Base-by-base conservation (phyloP, 2,797 vertebrate genomes). In the Arnoldichthys spilopterus region DNA sequence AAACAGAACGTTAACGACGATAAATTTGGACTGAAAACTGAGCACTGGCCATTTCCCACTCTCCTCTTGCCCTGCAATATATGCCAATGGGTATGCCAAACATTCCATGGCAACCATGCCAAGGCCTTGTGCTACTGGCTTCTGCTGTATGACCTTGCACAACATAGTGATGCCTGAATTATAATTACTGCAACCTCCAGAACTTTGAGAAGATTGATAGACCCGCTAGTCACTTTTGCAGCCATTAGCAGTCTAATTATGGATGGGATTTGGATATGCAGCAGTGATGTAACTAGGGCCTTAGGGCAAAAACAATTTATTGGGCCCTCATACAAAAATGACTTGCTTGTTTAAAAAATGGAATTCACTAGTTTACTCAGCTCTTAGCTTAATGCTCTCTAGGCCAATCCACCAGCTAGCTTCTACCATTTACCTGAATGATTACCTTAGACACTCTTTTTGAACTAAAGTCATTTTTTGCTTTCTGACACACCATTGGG, bases 241-340 rank as follows among this genome's bases (percentile, higher is more conserved):
- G 47, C 18, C 61, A 63, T 78, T 69, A 70, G 13, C 58, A 71
- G 45, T 28, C 72, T 81, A 79, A 80, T 73, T 82, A 75, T 49
- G 72, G 63, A 74, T 69, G 6, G 16, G 28, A 58, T 61, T 72
- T 20, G 58, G 74, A 74, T 58, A 63, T 67, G 37, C 26, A 58
- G 32, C 26, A 47, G 43, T 13, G 13, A 2, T 2, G 1, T 51
- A 79, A 77, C 22, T n/a, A 22, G 51, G 5, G 7, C 6, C 24
- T 71, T 53, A 13, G 12, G 13, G 43, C 43, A 47, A 47, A 47
- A 47, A 13, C 13, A 47, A 15, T 47, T 47, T 47, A 47, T 13
- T 47, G 13, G 43, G 43, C 12, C 13, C 13, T 40, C 12, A 40
- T 11, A 40, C 12, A 40, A 40, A 8, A 7, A 40, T 1, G 7